Base-by-base conservation (phyloP, 2,797 vertebrate genomes). In the Siniperca undulata region DNA sequence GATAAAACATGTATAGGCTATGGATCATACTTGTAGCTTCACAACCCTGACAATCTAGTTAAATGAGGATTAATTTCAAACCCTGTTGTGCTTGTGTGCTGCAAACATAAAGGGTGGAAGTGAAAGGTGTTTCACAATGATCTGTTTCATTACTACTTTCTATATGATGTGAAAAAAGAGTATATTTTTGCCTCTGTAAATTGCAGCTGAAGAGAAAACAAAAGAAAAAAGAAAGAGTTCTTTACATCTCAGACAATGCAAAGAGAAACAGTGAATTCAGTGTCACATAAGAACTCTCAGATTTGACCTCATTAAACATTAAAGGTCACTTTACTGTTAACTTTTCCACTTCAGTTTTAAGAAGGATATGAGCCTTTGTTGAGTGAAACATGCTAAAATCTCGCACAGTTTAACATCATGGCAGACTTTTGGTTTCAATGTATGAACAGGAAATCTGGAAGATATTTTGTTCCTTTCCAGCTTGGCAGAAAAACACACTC, bases 151-250 rank as follows among this genome's bases (percentile, higher is more conserved):
- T 74, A 70, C 40, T 40, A 48, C 50, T 74, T 82, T 72, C 88
- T 80, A 19, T 67, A 77, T 5, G n/a, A 82, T 52, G 10, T 56
- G 30, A 67, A 65, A 70, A 70, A 70, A 20, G 40, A 64, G 19
- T 48, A 74, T 90, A 62, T 79, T 75, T 78, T 93, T 89, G 53
- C 83, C 53, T 70, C 24, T 7, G 81, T 66, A 79, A 86, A 82
- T 79, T 81, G 80, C 58, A 59, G 73, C 40, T 9, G 65, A 84
- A 65, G 44, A 30, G 50, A 50, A 73, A 89, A 88, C 80, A 90
- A 91, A 88, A 46, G 74, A 84, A 85, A 30, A 30, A 30, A 30
- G 30, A 30, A 30, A 30, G 30, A 50, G 40, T 79, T 81, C 65
- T 81, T 77, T 78, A 77, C 70, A 56, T 86, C 46, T 34, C 30